A percentile compares a stretch with the other conserved stretches of the same genome.
Evolutionary conservation across 2,797 vertebrate genomes (phyloP).

Genomic region (Choloepus didactylus): DNA sequence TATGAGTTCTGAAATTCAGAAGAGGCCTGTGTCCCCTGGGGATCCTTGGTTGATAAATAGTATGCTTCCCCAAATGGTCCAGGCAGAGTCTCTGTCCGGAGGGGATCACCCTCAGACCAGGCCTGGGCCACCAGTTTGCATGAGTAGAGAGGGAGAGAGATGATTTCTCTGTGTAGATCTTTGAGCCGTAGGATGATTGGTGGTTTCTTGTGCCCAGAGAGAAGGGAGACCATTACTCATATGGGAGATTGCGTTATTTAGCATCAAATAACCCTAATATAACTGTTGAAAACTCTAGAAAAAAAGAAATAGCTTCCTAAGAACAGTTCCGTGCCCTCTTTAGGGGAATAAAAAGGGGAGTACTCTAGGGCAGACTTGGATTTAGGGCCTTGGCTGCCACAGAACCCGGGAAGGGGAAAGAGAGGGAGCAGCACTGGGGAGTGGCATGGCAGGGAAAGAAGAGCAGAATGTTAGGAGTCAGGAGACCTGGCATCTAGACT

Average conservation of each 20-base stretch:
- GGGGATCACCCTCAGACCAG: not conserved
- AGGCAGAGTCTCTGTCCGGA: not conserved
- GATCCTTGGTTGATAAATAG: not conserved
- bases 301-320: not conserved
- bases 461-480: not conserved
- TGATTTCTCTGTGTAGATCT: not conserved
- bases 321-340: not conserved
- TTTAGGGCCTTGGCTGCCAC: not conserved
- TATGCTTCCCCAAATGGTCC: not conserved
- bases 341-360: not conserved
- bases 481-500: not conserved
- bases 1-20: not conserved
- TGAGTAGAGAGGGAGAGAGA: not conserved
- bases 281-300: not conserved
- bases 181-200: not conserved
- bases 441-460: not conserved
- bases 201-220: not conserved
- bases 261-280: not conserved
- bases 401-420: not conserved
- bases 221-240: not conserved
- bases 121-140: not conserved
- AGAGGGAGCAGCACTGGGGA: too few relatives aligned
- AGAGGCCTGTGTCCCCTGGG: not conserved
- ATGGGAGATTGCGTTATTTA: not conserved
- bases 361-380: not conserved